Evolutionary conservation across 2,113 vertebrate genomes (phyloP).

Genomic region (Gasterosteus nipponicus): DNA sequence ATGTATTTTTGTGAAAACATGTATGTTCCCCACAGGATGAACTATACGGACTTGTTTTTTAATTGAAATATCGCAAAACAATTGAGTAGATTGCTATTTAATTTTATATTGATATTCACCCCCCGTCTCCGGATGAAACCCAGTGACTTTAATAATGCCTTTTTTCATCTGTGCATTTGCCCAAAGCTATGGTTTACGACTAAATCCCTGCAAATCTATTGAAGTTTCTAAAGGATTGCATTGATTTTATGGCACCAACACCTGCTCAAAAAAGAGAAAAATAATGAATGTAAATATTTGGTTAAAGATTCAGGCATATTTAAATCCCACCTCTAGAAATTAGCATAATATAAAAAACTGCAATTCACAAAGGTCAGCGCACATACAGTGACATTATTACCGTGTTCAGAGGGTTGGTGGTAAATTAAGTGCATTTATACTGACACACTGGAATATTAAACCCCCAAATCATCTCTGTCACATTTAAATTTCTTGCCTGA

Average conservation of each 20-base stretch:
- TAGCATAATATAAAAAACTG: background rate
- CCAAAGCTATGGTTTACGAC: background rate
- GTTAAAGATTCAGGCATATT: background rate
- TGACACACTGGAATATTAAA: background rate
- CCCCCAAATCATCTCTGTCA: background rate
- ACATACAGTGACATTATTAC: background rate
- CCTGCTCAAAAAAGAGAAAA: background rate
- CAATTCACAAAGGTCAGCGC: background rate
- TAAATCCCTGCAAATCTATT: background rate
- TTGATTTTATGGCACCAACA: background rate
- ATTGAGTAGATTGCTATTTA: background rate
- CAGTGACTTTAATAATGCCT: background rate
- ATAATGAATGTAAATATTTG: background rate
- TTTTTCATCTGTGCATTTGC: background rate
- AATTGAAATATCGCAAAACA: background rate
- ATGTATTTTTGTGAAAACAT: background rate
- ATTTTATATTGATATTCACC: background rate
- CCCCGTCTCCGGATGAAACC: background rate
- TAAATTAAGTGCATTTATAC: background rate
- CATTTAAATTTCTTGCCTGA: background rate
- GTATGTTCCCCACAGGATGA: background rate
- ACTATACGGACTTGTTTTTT: too few species aligned
- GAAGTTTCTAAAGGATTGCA: background rate
- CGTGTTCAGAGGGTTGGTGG: background rate
- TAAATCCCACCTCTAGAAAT: background rate